These are phyloP conservation scores for Pocillopora damicornis DNA, from an alignment of 64 coral and sea anemone genomes.

Conservation along the genomic window DNA sequence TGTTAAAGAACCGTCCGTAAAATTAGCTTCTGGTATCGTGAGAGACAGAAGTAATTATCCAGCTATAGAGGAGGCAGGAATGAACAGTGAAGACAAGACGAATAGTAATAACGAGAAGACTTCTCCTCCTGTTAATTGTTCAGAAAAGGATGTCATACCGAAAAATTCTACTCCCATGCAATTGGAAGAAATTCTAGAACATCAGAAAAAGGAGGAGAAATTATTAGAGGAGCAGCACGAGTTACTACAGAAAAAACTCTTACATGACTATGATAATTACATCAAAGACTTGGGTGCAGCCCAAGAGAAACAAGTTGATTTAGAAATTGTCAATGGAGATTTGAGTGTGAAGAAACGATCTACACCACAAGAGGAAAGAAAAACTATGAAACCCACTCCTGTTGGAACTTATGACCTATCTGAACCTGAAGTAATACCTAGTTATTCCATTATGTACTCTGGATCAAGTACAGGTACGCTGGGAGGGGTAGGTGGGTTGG, in stretches of 20 bases:
- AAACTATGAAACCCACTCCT: constrained; percentile 34
- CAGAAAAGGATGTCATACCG: constrained; percentile 6
- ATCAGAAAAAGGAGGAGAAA: constrained; percentile 68
- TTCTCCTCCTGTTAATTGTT: neutral
- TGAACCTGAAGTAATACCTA: constrained; percentile 61
- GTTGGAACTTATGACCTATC: constrained; percentile 74
- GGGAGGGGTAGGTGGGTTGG: neutral
- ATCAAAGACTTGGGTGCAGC: constrained; percentile 42
- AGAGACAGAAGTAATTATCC: constrained; percentile 4
- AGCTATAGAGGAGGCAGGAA: neutral
- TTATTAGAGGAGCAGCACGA: constrained; percentile 76
- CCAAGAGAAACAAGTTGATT: constrained; percentile 40
- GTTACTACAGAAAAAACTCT: constrained; percentile 68
- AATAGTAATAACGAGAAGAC: neutral
- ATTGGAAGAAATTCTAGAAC: constrained; percentile 53
- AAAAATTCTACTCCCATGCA: constrained; percentile 30
- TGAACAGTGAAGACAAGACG: neutral
- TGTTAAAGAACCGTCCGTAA: constrained; percentile 53
- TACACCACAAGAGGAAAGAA: constrained; percentile 9
- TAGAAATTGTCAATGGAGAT: constrained; percentile 67
- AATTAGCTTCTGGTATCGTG: constrained; percentile 20
- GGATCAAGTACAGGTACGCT: constrained; percentile 4
- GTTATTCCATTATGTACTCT: constrained; percentile 61
- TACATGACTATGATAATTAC: constrained; percentile 74
- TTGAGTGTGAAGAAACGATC: constrained; percentile 19